Percentiles rank a stretch among this genome's conserved stretches.
Evolutionary conservation across 2,797 vertebrate species (phyloP).

Genomic region (Melopsittacus undulatus): DNA sequence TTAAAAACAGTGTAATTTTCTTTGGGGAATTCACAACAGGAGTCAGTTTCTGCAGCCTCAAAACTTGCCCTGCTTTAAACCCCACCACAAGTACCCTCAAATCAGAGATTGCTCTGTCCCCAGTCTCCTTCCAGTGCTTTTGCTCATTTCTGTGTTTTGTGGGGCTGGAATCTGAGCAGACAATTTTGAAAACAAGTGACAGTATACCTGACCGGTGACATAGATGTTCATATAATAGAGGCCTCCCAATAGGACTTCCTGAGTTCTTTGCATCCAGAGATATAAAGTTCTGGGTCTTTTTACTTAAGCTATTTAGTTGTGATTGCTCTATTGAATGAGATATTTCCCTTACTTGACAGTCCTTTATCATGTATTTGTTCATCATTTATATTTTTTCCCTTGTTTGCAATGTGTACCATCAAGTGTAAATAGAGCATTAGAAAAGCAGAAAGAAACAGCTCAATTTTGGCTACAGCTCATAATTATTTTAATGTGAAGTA

Average conservation of each 20-base stretch:
- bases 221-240: neutral
- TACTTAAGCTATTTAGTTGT: neutral
- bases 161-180: neutral
- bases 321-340: neutral
- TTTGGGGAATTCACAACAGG: neutral
- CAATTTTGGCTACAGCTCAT: neutral
- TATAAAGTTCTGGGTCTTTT: neutral
- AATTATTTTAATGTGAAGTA: neutral
- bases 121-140: neutral
- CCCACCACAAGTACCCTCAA: neutral
- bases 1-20: neutral
- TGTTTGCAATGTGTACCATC: neutral
- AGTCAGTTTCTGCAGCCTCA: neutral
- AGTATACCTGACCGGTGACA: neutral
- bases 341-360: neutral
- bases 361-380: neutral
- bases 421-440: neutral
- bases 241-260: neutral
- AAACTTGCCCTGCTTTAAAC: neutral
- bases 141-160: neutral
- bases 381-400: neutral
- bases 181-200: neutral
- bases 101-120: neutral
- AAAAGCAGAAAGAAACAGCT: neutral
- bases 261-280: neutral